Conservation (phyloP, 2,797 vertebrate species). For the Natrix natrix region DNA sequence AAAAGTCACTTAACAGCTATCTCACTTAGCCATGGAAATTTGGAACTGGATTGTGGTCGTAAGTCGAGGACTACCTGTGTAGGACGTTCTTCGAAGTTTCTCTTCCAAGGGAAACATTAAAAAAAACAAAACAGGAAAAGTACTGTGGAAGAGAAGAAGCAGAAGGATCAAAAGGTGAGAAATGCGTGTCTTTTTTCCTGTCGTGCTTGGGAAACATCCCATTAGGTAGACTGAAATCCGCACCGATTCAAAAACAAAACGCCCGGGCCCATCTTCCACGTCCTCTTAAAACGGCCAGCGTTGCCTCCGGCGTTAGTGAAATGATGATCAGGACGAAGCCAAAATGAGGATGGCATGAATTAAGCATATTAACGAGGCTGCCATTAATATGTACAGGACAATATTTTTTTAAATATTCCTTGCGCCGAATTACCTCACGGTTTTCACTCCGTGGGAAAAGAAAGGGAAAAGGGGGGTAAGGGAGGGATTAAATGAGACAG, state of each 20-base stretch:
- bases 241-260: background rate
- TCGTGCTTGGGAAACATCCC: background rate
- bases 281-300: slow-evolving; percentile 30
- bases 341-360: slow-evolving; percentile 57
- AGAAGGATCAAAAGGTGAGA: background rate
- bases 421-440: slow-evolving; percentile 39
- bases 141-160: background rate
- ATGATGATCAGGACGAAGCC: slow-evolving; percentile 63
- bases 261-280: background rate
- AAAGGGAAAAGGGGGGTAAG: fast-evolving
- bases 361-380: slow-evolving; percentile 65
- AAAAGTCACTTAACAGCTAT: background rate
- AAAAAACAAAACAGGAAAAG: background rate
- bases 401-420: slow-evolving; percentile 33
- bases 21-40: background rate
- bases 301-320: slow-evolving; percentile 42
- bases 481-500: background rate
- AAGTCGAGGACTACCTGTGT: background rate
- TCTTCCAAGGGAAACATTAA: background rate
- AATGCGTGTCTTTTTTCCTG: background rate
- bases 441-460: slow-evolving; percentile 1
- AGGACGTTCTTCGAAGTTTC: background rate
- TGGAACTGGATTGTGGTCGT: background rate
- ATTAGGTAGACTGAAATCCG: background rate
- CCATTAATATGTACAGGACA: slow-evolving; percentile 64